Base-by-base conservation (phyloP, 2,113 vertebrate genomes). In the Ia io region DNA sequence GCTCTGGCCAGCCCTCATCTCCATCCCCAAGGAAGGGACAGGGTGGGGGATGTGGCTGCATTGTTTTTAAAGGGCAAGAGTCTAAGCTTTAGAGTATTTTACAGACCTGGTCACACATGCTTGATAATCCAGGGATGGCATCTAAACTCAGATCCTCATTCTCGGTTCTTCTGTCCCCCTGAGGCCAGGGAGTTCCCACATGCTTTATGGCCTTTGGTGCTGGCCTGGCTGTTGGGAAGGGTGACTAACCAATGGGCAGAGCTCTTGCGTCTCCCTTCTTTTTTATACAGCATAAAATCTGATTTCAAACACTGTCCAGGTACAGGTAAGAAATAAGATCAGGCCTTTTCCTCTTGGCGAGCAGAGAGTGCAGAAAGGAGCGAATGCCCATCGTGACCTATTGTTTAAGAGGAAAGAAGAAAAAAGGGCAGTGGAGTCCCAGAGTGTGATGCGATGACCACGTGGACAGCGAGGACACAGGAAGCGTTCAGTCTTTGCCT, bases 391-490 rank as follows among this genome's bases (percentile, higher is more conserved):
- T 6, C 42, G 23, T 30, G 13, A 8, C 0, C 0, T 28, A 0
- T 9, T n/a, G 16, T 18, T 63, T 16, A 14, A 47, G 44, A 51
- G 2, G 37, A 20, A 67, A n/a, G 40, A 17, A 67, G 71, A 28
- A 2, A 9, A 37, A n/a, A 1, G 9, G 28, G 14, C 17, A 30
- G 0, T 2, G 1, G 53, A 37, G n/a, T 17, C 17, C 56, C 8
- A 1, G 47, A 28, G 69, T 32, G 6, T 13, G 47, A 20, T 12
- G 30, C 74, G 42, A 0, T 20, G 42, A 5, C 63, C 22, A 6
- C 0, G 3, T 11, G 37, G 56, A 30, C 5, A 13, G 42, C 0
- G 0, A 47, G 35, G 53, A 3, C 65, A 5, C 0, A 3, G 70
- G 47, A 59, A 18, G 53, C 3, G 2, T 8, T 37, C 18, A 14